Evolutionary conservation across 2,888 invertebrate genomes (phyloP), one percentile per base, ranked within the genome.

Genomic region (Stratiomys singularior): DNA sequence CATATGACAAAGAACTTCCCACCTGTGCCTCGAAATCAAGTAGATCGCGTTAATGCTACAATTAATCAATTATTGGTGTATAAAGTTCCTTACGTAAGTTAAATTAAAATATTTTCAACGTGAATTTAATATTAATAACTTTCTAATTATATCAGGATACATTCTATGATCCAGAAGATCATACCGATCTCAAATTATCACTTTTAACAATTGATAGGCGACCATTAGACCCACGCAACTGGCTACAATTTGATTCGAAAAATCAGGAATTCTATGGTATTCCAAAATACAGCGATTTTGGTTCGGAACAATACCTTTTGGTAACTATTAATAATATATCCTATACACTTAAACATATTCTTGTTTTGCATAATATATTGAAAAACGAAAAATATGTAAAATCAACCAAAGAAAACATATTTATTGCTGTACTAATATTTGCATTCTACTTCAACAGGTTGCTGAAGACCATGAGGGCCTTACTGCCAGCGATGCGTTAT

Each of bases 221-320:
- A 4, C 89, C 91, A 67, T 88, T 96, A 28, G 90, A 91, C 5
- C 83, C 89, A 0, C 89, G 90, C 15, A 92, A 93, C 84, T 98
- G 97, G 97, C 87, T 98, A 80, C 96, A 96, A 86, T 96, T 97
- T 85, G 96, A 97, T 85, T 89, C 90, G 1, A 93, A 93, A 83
- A 96, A 95, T 88, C 94, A 95, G 83, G 96, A 95, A 88, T 94
- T 98, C 87, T 95, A 92, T 84, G 97, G 97, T 0, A 90, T 98
- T 76, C 96, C 96, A 1, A 88, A 92, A 79, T 88, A 90, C 0
- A 88, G 88, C 1, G 93, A 96, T 85, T 90, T 91, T 23, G 94
- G 95, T 37, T 90, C 91, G 15, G 91, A 92, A 80, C 93, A 93
- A 82, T 96, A 95, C 84, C 92, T 94, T 82, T 87, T 96, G 83